phyloP scores from a whole-genome alignment of 2,888 invertebrate species.

The Diogma glabrata region DNA sequence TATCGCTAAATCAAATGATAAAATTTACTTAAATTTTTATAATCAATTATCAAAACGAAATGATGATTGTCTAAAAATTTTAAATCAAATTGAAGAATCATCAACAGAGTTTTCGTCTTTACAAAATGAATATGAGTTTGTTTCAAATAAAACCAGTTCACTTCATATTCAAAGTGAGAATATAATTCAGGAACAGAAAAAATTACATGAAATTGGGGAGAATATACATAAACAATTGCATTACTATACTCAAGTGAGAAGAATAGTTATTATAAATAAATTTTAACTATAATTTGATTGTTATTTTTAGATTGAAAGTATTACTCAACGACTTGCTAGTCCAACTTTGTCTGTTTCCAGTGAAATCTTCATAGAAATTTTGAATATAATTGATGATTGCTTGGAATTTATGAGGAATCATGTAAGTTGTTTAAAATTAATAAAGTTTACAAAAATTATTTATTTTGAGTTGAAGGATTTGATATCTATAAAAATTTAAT shows the following conservation, averaged over 20 bases:
- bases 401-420: slow-evolving; percentile 71
- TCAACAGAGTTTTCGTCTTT: slow-evolving; percentile 60
- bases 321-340: slow-evolving; percentile 61
- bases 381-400: slow-evolving; percentile 78
- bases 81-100: slow-evolving; percentile 54
- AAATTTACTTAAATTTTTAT: slow-evolving; percentile 56
- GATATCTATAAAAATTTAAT: too few species aligned
- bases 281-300: too few species aligned
- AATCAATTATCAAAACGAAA: slow-evolving; percentile 55
- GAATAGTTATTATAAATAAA: too few species aligned
- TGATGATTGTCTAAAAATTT: slow-evolving; percentile 56
- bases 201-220: slow-evolving; percentile 66
- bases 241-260: slow-evolving; percentile 78
- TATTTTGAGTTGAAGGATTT: too few species aligned
- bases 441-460: too few species aligned
- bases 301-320: neutral
- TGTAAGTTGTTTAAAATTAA: slow-evolving; percentile 47
- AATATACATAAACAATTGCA: slow-evolving; percentile 68
- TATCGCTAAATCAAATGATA: slow-evolving; percentile 34
- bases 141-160: slow-evolving; percentile 85
- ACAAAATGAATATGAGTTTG: slow-evolving; percentile 68
- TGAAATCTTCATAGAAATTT: slow-evolving; percentile 67
- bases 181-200: slow-evolving; percentile 75
- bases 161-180: slow-evolving; percentile 87
- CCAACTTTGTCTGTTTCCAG: slow-evolving; percentile 72